Evolutionary conservation across 2,888 invertebrate species (phyloP).

Genomic region (Drosophila neonasuta): DNA sequence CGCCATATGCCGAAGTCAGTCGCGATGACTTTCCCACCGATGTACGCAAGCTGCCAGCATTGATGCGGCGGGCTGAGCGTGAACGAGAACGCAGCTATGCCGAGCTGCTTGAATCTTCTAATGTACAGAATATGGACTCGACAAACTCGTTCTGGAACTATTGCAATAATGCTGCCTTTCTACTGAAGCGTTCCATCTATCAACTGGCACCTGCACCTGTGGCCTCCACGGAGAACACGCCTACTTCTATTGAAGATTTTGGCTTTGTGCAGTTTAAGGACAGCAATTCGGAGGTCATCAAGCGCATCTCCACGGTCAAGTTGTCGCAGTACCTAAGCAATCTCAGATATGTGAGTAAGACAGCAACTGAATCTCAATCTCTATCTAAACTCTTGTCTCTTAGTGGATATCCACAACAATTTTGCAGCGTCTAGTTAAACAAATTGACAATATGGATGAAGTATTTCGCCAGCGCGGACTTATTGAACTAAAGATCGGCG

Average conservation of each 20-base stretch:
- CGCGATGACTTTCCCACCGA: conserved; percentile 83
- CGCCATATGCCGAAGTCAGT: conserved; percentile 77
- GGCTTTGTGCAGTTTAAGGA: conserved; percentile 77
- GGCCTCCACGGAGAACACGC: conserved; percentile 77
- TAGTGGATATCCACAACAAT: conserved; percentile 95
- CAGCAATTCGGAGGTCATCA: conserved; percentile 81
- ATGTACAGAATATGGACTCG: conserved; percentile 63
- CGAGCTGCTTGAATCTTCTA: conserved; percentile 69
- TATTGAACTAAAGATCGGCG: conserved; percentile 86
- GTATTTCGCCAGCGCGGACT: conserved; percentile 87
- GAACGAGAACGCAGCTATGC: conserved; percentile 75
- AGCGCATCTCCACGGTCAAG: conserved; percentile 83
- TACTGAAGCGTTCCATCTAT: conserved; percentile 81
- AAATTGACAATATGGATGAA: conserved; percentile 88
- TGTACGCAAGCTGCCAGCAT: conserved; percentile 80
- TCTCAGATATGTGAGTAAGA: conserved; percentile 85
- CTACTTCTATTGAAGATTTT: conserved; percentile 78
- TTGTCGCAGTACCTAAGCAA: conserved; percentile 91
- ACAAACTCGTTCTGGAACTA: conserved; percentile 82
- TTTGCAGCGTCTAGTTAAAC: conserved; percentile 87
- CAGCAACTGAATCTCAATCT: too few relatives aligned
- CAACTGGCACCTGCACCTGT: conserved; percentile 80
- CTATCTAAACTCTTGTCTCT: not conserved
- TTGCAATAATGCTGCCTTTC: conserved; percentile 80
- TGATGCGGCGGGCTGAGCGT: conserved; percentile 60